Base-by-base conservation (phyloP, 35 echinoderm and acorn worm species). In the Heliocidaris erythrogramma region DNA sequence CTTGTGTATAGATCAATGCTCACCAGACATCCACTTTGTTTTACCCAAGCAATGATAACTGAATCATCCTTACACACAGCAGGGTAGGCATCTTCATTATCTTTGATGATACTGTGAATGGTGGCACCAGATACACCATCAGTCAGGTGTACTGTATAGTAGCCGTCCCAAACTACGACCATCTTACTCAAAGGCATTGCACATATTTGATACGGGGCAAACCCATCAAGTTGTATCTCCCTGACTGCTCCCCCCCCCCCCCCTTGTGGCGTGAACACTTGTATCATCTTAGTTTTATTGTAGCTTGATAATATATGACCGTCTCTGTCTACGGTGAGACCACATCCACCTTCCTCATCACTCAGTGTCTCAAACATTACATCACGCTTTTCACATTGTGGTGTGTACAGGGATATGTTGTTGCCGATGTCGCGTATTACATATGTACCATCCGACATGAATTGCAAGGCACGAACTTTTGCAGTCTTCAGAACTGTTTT, bases 321-420 rank as follows among this genome's bases (percentile, higher is more conserved):
- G 31, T 89, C 87, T 42, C 31, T 89, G 30, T 89, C 7, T 24
- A 89, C 87, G 0, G 87, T 48, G 87, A 89, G 87, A 31, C 29
- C 87, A 35, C 87, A 31, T 9, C 87, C 87, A n/a, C 87, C 87
- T 42, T 89, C 87, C 0, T 89, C 87, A n/a, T 42, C 18, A 31
- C 87, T 89, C 87, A 89, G 87, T n/a, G 87, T 89, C 13, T 42
- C 87, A n/a, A 89, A 89, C 30, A 31, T 0, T 14, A 89, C 30
- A 9, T n/a, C 29, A 13, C 30, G 31, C 87, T 89, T 89, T 30
- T 42, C 29, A 7, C 65, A 89, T n/a, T 89, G 87, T 18, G 32
- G 87, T 89, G 87, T 89, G 87, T 89, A 89, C 29, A 89, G 87
- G 31, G 31, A 78, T n/a, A 78, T 89, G 87, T 42, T 89, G 11